phyloP scores from a whole-genome alignment of 2,888 invertebrate genomes.

The Galerucella nymphaeae region DNA sequence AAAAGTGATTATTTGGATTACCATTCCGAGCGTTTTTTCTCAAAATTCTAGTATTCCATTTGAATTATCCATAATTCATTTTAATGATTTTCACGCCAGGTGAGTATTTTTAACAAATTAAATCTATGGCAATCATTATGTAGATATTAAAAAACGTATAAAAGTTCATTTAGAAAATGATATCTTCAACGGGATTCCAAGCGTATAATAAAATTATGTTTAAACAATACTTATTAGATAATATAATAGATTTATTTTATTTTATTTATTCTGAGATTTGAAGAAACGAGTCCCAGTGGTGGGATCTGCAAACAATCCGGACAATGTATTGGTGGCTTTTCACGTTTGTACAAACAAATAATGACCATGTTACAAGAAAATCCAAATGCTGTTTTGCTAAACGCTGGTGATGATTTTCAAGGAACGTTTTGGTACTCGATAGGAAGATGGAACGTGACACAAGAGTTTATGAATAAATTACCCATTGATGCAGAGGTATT shows the following conservation, averaged over 20 bases:
- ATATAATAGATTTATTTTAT: neutral
- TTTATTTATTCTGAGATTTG: constrained; percentile 61
- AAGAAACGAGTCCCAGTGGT: constrained; percentile 69
- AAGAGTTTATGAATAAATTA: constrained; percentile 79
- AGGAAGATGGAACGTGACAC: constrained; percentile 78
- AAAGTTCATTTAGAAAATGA: too few relatives aligned
- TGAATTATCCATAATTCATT: constrained; percentile 49
- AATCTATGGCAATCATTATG: too few relatives aligned
- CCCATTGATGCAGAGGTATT: constrained; percentile 82
- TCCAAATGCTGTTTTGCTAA: constrained; percentile 75
- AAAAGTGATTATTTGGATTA: neutral
- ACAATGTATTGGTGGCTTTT: constrained; percentile 77
- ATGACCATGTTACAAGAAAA: constrained; percentile 62
- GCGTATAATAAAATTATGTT: too few relatives aligned
- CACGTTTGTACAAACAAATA: constrained; percentile 72
- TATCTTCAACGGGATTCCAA: too few relatives aligned
- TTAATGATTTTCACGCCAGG: constrained; percentile 37
- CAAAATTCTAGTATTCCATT: constrained; percentile 31
- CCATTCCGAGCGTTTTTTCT: neutral
- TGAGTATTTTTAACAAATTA: neutral
- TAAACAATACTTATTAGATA: too few relatives aligned
- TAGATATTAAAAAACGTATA: too few relatives aligned
- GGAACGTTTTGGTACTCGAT: constrained; percentile 87
- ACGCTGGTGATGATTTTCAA: constrained; percentile 87
- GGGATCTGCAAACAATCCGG: constrained; percentile 56